Base-by-base conservation (phyloP, 1,140 invertebrate genomes). In the Caenorhabditis tropicalis region DNA sequence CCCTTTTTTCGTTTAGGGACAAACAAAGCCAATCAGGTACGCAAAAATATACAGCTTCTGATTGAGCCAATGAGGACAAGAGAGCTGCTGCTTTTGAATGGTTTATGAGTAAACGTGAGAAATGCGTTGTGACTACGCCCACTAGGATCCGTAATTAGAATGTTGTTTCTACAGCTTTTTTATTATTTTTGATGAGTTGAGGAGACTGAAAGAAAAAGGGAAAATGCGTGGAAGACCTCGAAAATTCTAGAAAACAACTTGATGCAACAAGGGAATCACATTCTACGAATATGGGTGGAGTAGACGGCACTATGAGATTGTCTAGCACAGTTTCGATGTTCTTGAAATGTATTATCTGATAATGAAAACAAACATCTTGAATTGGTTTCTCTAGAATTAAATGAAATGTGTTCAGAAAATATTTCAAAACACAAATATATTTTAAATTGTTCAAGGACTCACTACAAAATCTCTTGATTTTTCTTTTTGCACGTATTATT, bases 61-160 rank as follows among this genome's bases (percentile, higher is more conserved):
- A 74, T 74, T 74, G 65, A 74, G 65, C 65, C 36, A 74, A 74
- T 74, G 58, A 65, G 58, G 6, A 31, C 2, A 43, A 39, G 29
- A 39, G 2, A 74, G 29, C 43, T n/a, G 65, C 9, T 43, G 1
- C 2, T 12, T n/a, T 74, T 65, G 33, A 58, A 65, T 65, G 19
- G 58, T 65, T 65, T 74, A 74, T 46, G 33, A 43, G 65, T 43
- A 43, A 74, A 74, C 43, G 21, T 74, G 65, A 74, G 65, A 74
- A 2, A n/a, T 27, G 21, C 36, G n/a, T 46, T 43, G 33, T 0
- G 58, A 15, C 6, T 43, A 74, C 65, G 65, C 65, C 65, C 65
- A 74, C 65, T 24, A 74, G 65, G 65, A 74, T 74, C 65, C 65
- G 36, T 74, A 74, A 74, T 74, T 74, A 43, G 36, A 74, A 74